Base-by-base conservation (phyloP, 2,113 vertebrate genomes). In the Maccullochella peelii region DNA sequence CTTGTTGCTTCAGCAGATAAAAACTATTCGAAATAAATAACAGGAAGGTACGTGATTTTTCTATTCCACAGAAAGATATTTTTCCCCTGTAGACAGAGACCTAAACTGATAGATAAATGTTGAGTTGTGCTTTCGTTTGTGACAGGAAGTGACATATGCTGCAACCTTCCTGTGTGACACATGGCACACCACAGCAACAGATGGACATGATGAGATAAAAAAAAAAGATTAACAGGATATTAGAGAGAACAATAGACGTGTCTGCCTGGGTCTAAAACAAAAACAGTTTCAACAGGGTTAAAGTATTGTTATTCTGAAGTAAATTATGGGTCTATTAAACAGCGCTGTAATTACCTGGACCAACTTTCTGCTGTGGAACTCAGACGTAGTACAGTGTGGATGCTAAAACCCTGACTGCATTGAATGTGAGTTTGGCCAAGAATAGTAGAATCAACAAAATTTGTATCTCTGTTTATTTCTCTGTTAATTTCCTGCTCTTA, bases 61-160 rank as follows among this genome's bases (percentile, higher is more conserved):
- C 20, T 65, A 40, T 59, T 69, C 33, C 16, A 55, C 10, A 79
- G 0, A 50, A 3, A 63, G 5, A 23, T 36, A 76, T 50, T 55
- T 57, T 71, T 20, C 23, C 23, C 59, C 21, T 12, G 2, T 4
- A 50, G 55, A 74, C 78, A 11, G 59, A 82, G n/a, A 44, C 14
- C 21, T 20, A 9, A 63, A 40, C 21, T 52, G 20, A 30, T 52
- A 68, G 2, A 15, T 74, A 11, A 55, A 58, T 5, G 42, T 8
- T 42, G 8, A 50, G 59, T 42, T 49, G 55, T 40, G 38, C 18
- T 89, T 83, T 81, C 6, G 6, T 65, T 75, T 72, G 57, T 87
- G 57, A 91, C 83, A 93, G 92, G 91, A 93, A 90, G 62, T 91
- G 83, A 89, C 84, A 88, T 84, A 27, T 62, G 47, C 77, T 82